Base-by-base conservation (phyloP, 2,797 vertebrate species). In the Poeciliopsis turneri region DNA sequence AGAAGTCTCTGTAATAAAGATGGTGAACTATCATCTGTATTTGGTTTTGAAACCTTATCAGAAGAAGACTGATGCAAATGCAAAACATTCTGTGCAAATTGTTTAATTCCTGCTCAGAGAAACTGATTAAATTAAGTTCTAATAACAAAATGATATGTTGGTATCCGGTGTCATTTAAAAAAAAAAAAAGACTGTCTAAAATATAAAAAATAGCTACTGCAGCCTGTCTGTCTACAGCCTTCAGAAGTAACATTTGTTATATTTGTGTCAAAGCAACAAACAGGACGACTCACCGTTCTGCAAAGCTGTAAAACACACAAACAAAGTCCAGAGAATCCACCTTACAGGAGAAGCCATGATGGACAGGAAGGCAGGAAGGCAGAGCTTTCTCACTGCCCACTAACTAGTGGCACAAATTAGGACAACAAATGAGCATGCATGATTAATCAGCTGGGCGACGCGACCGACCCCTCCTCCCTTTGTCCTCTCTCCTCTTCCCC, bases 371-470 rank as follows among this genome's bases (percentile, higher is more conserved):
- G 18, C 30, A 69, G 81, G 76, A 69, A 70, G 73, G 74, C 76
- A 80, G 82, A 64, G 41, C 69, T 72, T 78, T 72, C 68, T 36
- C 79, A 79, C 82, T 68, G 80, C 76, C n/a, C 55, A 78, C 76
- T 73, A 76, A 86, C 76, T 78, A 77, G 45, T 76, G 45, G 30
- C 83, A 81, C 87, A 75, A 86, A 86, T 45, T 18, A 28, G 68
- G 64, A 41, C 64, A 45, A 70, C 41, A 79, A 89, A 80, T 80
- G 75, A 88, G 89, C 93, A 93, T 91, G 93, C 91, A 86, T 92
- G 92, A 94, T 90, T 86, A 91, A 93, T 92, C 73, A 88, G 93
- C 87, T 76, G 88, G 93, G 81, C 51, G 70, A 78, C 74, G 86
- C 84, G 78, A 81, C 72, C 72, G 82, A 72, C 74, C 81, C 79